These are phyloP conservation scores for Zosterops pallidus DNA, from an alignment of 2,113 vertebrate species.

Conservation along the genomic window DNA sequence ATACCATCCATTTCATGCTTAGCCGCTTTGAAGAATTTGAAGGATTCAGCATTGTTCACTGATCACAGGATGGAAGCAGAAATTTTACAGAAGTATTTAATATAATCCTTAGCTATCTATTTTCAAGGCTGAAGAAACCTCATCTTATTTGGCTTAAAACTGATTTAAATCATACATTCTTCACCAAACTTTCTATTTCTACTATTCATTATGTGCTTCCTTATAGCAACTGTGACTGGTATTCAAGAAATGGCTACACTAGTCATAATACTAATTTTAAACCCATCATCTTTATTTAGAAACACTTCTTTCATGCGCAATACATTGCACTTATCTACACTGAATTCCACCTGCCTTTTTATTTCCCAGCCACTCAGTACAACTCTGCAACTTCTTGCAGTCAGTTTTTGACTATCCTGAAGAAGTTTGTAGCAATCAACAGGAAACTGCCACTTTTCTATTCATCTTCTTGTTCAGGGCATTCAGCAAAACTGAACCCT, in stretches of 20 bases:
- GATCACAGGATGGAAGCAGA: neutral
- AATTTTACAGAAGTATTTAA: neutral
- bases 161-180: neutral
- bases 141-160: neutral
- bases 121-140: neutral
- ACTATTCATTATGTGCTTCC: neutral
- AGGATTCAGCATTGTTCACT: neutral
- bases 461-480: neutral
- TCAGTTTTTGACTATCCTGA: neutral
- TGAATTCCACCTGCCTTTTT: neutral
- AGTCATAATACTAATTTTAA: neutral
- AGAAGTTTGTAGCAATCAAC: neutral
- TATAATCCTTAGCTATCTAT: neutral
- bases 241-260: neutral
- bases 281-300: neutral
- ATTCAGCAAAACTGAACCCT: conserved; percentile 21
- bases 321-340: neutral
- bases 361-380: neutral
- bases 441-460: neutral
- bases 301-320: neutral
- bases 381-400: neutral
- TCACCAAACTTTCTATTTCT: neutral
- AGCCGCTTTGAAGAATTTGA: neutral
- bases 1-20: neutral
- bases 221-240: neutral